Conservation (phyloP, 2,888 invertebrate species). For the Meganola albula region DNA sequence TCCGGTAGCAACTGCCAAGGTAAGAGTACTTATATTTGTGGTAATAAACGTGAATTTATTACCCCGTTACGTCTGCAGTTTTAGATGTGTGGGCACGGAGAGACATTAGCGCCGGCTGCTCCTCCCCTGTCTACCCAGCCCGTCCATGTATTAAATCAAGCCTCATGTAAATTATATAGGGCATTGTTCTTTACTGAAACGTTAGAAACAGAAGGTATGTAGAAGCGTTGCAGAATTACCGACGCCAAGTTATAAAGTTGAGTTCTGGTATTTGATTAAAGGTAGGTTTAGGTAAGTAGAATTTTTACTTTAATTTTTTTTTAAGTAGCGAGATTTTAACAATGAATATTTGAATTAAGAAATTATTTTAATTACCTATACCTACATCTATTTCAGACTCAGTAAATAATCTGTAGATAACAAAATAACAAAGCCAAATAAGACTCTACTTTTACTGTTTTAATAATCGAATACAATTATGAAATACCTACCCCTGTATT, state of each 20-base stretch:
- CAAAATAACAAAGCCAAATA: no score
- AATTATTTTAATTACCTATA: no score
- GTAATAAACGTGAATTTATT: constrained; percentile 75
- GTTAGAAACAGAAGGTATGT: constrained; percentile 21
- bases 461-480: no score
- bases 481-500: no score
- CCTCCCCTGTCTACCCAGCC: constrained; percentile 34
- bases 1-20: constrained; percentile 59
- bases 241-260: constrained; percentile 23
- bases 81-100: constrained; percentile 54
- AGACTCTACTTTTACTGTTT: no score
- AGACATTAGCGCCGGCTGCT: constrained; percentile 56
- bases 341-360: no score
- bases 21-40: constrained; percentile 60
- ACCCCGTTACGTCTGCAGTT: constrained; percentile 70
- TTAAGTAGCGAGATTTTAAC: neutral
- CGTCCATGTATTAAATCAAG: constrained; percentile 33
- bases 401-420: no score
- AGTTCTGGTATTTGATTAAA: constrained; percentile 23
- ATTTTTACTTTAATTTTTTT: neutral
- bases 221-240: constrained; percentile 12
- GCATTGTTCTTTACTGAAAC: constrained; percentile 30
- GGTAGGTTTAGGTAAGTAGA: neutral
- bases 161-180: constrained; percentile 34
- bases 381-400: no score